Conservation (phyloP, 2,113 vertebrate species). For the Choloepus hoffmanni region DNA sequence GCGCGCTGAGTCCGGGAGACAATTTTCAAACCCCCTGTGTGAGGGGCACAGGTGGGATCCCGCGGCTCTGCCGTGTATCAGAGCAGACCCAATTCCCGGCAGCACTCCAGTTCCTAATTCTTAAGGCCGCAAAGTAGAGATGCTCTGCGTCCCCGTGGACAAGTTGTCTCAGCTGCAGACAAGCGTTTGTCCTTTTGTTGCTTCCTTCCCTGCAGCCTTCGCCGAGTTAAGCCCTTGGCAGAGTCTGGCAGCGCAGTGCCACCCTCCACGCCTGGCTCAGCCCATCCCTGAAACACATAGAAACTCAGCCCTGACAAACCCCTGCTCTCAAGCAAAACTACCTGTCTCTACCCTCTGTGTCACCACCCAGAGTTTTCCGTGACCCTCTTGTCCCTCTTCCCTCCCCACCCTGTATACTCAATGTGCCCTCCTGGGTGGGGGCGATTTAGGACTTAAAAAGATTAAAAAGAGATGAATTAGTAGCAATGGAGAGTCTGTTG, state of each 20-base stretch:
- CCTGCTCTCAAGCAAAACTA: neutral
- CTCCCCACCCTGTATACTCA: neutral
- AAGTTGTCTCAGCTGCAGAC: neutral
- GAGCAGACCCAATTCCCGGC: neutral
- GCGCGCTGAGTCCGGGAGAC: neutral
- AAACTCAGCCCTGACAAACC: neutral
- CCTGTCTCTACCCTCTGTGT: neutral
- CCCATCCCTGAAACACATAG: neutral
- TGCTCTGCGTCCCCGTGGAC: neutral
- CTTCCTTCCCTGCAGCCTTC: neutral
- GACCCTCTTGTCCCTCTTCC: neutral
- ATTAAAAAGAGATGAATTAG: conserved; percentile 39
- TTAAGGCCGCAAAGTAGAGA: neutral
- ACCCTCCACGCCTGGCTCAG: neutral
- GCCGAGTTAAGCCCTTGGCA: neutral
- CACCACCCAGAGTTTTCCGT: neutral
- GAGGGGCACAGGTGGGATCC: neutral
- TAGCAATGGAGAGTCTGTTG: neutral
- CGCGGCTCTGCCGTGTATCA: neutral
- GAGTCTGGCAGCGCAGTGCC: neutral
- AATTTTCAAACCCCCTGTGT: neutral
- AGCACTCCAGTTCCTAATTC: neutral
- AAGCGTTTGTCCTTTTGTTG: neutral
- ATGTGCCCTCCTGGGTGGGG: neutral
- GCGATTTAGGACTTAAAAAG: neutral